Base-by-base conservation (phyloP, 2,113 vertebrate genomes). In the Dasypus novemcinctus region DNA sequence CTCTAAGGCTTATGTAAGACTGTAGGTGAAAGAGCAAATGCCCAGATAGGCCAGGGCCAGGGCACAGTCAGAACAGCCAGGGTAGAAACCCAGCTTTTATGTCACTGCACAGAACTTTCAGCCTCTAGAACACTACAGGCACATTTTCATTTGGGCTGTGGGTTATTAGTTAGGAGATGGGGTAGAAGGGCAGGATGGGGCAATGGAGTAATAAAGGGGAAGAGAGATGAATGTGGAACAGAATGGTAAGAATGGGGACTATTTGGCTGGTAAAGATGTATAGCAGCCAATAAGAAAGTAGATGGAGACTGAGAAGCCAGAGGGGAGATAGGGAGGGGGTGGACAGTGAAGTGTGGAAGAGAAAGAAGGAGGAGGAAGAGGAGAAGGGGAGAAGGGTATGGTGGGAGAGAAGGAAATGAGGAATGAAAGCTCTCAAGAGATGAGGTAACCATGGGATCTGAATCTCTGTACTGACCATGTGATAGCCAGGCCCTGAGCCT, bases 1-100 rank as follows among this genome's bases (percentile, higher is more conserved):
- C 49, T 68, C 49, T 43, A 68, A 88, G 46, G 69, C n/a, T 3
- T 49, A 52, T 33, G 75, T 6, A 38, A 5, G n/a, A 7, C 59
- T 91, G 66, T 88, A 38, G 14, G 23, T 63, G 27, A 94, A 93
- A 91, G 21, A 61, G 90, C 59, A 95, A 95, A 66, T 64, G 14
- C 33, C 23, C 59, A 18, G 5, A 75, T 5, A 0, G 18, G 11
- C 64, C 64, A 93, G 9, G 27, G 20, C 71, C 31, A 69, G 36
- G 11, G 33, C 12, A 49, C 33, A 29, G n/a, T 12, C 2, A 38
- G 29, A 87, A 33, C 49, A 76, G 23, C 43, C 17, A 36, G 3
- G 2, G 21, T 8, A 41, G 15, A 57, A 75, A 31, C 4, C 5
- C 43, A 31, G 7, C 33, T 76, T 78, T 43, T 36, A 7, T 9